Evolutionary conservation across 1,140 invertebrate species (phyloP).

Genomic region (Drosophila arizonae): DNA sequence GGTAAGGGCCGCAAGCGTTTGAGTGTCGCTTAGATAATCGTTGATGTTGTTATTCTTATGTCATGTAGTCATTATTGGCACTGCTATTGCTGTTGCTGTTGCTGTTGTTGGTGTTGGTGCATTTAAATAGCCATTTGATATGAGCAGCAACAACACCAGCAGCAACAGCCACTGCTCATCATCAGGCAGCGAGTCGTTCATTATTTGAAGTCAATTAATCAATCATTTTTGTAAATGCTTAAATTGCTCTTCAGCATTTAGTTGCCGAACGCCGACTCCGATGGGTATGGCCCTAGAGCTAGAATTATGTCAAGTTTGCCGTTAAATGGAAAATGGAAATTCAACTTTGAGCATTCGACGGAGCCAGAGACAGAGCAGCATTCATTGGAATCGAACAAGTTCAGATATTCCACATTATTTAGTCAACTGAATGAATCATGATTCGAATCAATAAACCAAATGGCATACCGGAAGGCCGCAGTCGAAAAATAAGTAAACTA

Average conservation of each 20-base stretch:
- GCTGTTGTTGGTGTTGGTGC: constrained; percentile 41
- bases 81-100: constrained; percentile 9
- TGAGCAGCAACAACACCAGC: constrained; percentile 44
- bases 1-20: constrained; percentile 36
- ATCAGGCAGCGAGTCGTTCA: constrained; percentile 21
- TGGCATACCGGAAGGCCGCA: constrained; percentile 17
- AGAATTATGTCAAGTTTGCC: constrained; percentile 44
- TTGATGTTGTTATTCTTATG: constrained; percentile 27
- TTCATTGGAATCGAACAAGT: constrained; percentile 32
- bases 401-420: constrained; percentile 28
- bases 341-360: not conserved
- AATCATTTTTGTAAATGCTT: constrained; percentile 68
- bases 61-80: constrained; percentile 65
- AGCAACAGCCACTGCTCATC: constrained; percentile 9
- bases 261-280: not conserved
- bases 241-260: constrained; percentile 43
- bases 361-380: not conserved
- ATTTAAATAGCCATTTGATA: constrained; percentile 67
- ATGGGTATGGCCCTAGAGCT: constrained; percentile 16
- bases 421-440: constrained; percentile 36
- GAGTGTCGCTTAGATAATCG: constrained; percentile 35
- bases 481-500: constrained; percentile 1
- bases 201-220: constrained; percentile 66
- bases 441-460: constrained; percentile 19
- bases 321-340: constrained; percentile 38